Conservation (phyloP, 2,888 invertebrate species). For the Oligia latruncula region DNA sequence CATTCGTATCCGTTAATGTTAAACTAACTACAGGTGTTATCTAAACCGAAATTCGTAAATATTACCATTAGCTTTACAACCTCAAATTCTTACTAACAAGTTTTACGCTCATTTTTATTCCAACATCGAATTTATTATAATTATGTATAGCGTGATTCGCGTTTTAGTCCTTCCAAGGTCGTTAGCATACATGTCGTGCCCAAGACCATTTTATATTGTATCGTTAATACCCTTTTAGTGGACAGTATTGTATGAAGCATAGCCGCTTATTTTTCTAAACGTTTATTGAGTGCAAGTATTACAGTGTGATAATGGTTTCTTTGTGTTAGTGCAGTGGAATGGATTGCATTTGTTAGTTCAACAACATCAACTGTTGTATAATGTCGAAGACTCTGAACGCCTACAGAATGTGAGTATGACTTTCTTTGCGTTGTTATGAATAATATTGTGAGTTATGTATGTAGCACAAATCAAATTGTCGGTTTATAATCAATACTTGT, state of each 20-base stretch:
- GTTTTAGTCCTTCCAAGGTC: constrained; percentile 72
- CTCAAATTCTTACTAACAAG: constrained; percentile 21
- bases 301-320: constrained; percentile 66
- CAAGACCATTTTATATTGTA: constrained; percentile 58
- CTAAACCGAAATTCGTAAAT: not conserved
- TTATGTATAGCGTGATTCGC: constrained; percentile 36
- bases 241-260: constrained; percentile 67
- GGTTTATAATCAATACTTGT: not conserved
- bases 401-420: constrained; percentile 95
- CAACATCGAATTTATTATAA: constrained; percentile 33
- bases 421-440: constrained; percentile 30
- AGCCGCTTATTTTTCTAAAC: constrained; percentile 71
- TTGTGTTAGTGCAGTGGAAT: constrained; percentile 81
- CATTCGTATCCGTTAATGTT: not conserved
- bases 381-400: constrained; percentile 97
- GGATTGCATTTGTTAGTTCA: constrained; percentile 76
- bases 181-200: constrained; percentile 65
- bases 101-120: constrained; percentile 36
- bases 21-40: not conserved
- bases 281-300: constrained; percentile 69
- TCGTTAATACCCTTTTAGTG: constrained; percentile 65
- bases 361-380: constrained; percentile 79
- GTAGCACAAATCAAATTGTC: not conserved
- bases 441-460: not conserved
- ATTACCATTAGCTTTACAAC: constrained; percentile 17